Conservation (phyloP, 2,888 invertebrate genomes). For the Diachrysia chrysitis region DNA sequence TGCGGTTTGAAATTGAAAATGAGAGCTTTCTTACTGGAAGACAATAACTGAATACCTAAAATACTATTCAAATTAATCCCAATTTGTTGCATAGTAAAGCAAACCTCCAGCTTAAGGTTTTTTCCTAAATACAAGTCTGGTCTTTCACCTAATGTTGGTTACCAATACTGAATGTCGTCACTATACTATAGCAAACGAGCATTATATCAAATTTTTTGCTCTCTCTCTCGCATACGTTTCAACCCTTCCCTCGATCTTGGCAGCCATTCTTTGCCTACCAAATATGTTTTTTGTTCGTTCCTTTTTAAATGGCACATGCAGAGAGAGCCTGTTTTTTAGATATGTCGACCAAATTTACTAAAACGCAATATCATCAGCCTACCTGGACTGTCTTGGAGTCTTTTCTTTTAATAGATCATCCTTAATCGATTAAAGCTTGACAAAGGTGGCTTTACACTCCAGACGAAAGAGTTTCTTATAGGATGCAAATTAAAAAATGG, state of each 20-base stretch:
- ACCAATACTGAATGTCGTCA: conserved; percentile 62
- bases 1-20: no score
- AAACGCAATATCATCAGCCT: conserved; percentile 87
- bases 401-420: conserved; percentile 83
- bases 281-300: conserved; percentile 80
- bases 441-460: conserved; percentile 54
- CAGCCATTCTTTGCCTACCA: conserved; percentile 85
- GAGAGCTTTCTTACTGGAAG: no score
- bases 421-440: conserved; percentile 82
- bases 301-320: conserved; percentile 89
- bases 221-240: conserved; percentile 77
- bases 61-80: no score
- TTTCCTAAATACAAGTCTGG: no score
- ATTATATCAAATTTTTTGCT: conserved; percentile 82
- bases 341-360: conserved; percentile 76
- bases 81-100: no score
- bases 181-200: conserved; percentile 71
- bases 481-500: conserved; percentile 15
- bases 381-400: conserved; percentile 80
- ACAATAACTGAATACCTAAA: no score
- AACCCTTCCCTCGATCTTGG: conserved; percentile 85
- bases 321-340: conserved; percentile 81
- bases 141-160: neutral
- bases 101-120: no score
- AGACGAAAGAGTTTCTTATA: conserved; percentile 28